Conservation (phyloP, 2,888 invertebrate species). For the Tipula lateralis region DNA sequence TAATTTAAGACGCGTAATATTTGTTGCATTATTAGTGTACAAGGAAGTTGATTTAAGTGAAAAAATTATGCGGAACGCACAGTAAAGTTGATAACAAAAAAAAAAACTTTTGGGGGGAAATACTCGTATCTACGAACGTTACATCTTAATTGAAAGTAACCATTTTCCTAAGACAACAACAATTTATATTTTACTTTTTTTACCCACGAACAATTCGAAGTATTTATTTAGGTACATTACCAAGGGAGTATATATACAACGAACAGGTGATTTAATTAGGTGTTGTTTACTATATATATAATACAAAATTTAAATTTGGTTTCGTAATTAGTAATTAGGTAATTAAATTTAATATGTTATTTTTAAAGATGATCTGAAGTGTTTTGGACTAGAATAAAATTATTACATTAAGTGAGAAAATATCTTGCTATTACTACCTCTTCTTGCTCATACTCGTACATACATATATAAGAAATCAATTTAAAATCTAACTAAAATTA, state of each 20-base stretch:
- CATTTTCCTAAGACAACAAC: not conserved
- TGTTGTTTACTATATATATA: no score
- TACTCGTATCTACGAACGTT: not conserved
- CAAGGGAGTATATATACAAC: not conserved
- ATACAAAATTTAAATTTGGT: no score
- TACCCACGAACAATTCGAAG: not conserved
- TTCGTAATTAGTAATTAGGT: no score
- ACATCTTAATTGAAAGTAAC: constrained; percentile 9
- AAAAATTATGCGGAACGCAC: no score
- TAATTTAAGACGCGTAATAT: no score
- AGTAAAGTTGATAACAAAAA: no score
- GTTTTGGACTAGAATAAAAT: not conserved
- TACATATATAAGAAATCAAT: not conserved
- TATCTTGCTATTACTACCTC: not conserved
- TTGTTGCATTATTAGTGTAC: no score
- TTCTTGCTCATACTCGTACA: no score
- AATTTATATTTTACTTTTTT: not conserved
- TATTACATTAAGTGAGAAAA: not conserved
- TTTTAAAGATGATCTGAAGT: no score
- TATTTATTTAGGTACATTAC: not conserved
- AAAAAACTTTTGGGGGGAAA: not conserved
- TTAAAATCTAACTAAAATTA: not conserved
- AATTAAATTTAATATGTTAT: no score
- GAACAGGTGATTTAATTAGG: not conserved
- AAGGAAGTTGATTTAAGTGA: no score